Conservation (phyloP, 2,888 invertebrate genomes). For the Lithosia quadra region DNA sequence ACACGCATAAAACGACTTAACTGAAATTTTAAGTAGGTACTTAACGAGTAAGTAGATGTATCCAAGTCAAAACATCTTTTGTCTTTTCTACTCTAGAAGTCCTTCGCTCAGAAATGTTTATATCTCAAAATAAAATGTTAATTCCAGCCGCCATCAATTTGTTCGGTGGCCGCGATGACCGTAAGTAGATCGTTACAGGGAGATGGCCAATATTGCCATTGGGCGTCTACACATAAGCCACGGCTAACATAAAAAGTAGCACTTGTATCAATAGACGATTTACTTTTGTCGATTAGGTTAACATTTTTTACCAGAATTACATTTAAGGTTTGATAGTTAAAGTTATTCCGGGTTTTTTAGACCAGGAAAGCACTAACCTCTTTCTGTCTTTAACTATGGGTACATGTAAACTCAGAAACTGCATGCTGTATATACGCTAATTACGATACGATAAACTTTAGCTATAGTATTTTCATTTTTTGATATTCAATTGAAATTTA, state of each 20-base stretch:
- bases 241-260: conserved; percentile 54
- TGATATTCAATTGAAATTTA: not conserved
- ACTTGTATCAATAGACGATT: conserved; percentile 56
- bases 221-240: conserved; percentile 58
- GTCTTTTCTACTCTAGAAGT: not conserved
- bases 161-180: conserved; percentile 35
- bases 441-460: too few species aligned
- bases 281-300: conserved; percentile 48
- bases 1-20: too few species aligned
- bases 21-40: too few species aligned
- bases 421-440: too few species aligned
- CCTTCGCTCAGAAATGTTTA: conserved; percentile 16
- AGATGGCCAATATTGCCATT: conserved; percentile 62
- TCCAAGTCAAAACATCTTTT: too few species aligned
- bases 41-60: too few species aligned
- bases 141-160: conserved; percentile 35
- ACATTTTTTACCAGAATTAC: not conserved
- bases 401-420: too few species aligned
- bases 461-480: too few species aligned
- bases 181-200: conserved; percentile 52
- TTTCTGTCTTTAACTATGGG: too few species aligned
- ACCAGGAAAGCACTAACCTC: not conserved
- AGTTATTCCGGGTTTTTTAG: not conserved
- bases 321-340: too few species aligned
- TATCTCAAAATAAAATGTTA: conserved; percentile 29